Percentiles rank a stretch among this genome's conserved stretches.
Conservation (phyloP, 2,113 vertebrate genomes). For the Bungarus multicinctus region DNA sequence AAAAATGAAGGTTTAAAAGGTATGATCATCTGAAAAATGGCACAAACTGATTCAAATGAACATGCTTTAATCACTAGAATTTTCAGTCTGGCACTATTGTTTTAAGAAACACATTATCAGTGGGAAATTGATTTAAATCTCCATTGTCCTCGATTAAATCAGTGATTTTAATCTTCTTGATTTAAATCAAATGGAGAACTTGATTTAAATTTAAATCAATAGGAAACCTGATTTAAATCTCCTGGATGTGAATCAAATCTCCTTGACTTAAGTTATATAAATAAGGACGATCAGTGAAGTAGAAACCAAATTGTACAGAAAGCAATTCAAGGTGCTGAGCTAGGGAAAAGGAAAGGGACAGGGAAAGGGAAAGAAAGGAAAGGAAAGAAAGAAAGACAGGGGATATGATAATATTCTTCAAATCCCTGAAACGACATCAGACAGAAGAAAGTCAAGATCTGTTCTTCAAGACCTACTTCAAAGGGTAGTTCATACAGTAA, state of each 20-base stretch:
- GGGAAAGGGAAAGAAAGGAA: too few species aligned
- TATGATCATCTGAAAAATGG: neutral
- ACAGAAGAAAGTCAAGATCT: neutral
- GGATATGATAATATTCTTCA: neutral
- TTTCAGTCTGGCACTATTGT: neutral
- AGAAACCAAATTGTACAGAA: neutral
- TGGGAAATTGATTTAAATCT: neutral
- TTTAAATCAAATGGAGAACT: neutral
- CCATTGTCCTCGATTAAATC: neutral
- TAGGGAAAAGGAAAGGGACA: neutral
- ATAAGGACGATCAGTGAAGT: neutral
- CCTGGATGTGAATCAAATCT: neutral
- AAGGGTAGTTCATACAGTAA: neutral
- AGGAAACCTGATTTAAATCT: neutral
- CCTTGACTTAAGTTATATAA: neutral
- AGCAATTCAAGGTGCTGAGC: neutral
- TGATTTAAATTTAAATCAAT: neutral
- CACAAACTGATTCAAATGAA: neutral
- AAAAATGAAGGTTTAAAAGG: neutral
- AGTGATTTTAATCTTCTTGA: neutral
- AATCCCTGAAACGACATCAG: neutral
- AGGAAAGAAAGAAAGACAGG: neutral
- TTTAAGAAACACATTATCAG: neutral
- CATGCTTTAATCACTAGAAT: neutral
- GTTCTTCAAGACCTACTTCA: neutral